phyloP scores from a whole-genome alignment of 2,113 vertebrate species.

The Mohoua ochrocephala region DNA sequence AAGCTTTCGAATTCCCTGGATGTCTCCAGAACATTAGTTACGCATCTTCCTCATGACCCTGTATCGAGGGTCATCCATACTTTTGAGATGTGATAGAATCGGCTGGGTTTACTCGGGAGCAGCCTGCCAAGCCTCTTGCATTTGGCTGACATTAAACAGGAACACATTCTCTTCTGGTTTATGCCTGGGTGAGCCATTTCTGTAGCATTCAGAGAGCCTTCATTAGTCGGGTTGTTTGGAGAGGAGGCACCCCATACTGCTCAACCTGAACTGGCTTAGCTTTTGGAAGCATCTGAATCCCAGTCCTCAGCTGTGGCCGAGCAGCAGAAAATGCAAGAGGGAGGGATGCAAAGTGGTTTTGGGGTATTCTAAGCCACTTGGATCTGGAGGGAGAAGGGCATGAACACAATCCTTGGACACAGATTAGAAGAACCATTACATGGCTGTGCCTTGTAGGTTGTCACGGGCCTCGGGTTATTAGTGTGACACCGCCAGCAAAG shows the following conservation, averaged over 20 bases:
- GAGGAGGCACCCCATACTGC: neutral
- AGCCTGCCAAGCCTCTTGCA: constrained; percentile 26
- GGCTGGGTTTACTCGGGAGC: neutral
- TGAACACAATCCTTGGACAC: neutral
- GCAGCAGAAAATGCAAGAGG: neutral
- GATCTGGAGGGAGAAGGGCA: neutral
- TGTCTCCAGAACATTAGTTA: constrained; percentile 32
- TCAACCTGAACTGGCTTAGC: neutral
- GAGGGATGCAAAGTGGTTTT: neutral
- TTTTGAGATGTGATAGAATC: neutral
- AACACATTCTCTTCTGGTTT: constrained; percentile 4
- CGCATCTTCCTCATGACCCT: constrained; percentile 23
- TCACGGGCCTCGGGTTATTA: neutral
- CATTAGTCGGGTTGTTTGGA: neutral
- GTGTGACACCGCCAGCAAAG: neutral
- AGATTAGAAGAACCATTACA: neutral
- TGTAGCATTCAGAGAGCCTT: neutral
- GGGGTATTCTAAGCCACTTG: neutral
- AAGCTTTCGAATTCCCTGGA: neutral
- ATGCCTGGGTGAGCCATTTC: neutral
- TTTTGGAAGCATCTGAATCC: neutral
- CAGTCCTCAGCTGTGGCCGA: neutral
- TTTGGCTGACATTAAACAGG: constrained; percentile 9
- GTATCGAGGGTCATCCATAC: constrained; percentile 26
- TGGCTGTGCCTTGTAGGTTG: neutral